These are phyloP conservation scores for Neelides folsomi DNA, from an alignment of 2,888 invertebrate species.

Conservation along the genomic window DNA sequence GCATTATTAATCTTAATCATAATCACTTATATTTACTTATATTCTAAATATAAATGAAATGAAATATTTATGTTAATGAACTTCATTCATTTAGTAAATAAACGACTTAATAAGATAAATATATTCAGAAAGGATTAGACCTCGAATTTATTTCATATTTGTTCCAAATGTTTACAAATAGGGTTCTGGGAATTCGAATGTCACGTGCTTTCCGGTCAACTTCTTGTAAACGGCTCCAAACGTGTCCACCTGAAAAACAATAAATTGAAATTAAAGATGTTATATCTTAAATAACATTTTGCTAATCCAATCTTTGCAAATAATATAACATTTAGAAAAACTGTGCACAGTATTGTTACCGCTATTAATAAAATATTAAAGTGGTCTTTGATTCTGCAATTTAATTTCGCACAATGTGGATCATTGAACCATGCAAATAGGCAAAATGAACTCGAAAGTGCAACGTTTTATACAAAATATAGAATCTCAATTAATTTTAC, in stretches of 20 bases:
- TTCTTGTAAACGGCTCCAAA: slow-evolving; percentile 98
- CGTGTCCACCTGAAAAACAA: slow-evolving; percentile 74
- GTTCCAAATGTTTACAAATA: slow-evolving; percentile 60
- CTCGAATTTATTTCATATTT: slow-evolving; percentile 35
- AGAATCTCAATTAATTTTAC: neutral
- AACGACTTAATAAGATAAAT: too few relatives aligned
- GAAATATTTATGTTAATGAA: too few relatives aligned
- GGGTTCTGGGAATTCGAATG: slow-evolving; percentile 98
- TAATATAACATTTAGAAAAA: neutral
- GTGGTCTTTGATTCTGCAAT: slow-evolving; percentile 14
- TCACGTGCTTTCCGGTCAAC: slow-evolving; percentile 95
- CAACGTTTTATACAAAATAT: slow-evolving; percentile 2
- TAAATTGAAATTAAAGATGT: slow-evolving; percentile 15
- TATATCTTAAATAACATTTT: neutral
- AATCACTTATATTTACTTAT: too few relatives aligned
- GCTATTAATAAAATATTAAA: slow-evolving; percentile 11
- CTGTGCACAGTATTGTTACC: slow-evolving; percentile 19
- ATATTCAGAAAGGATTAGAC: slow-evolving; percentile 1
- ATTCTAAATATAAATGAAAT: too few relatives aligned
- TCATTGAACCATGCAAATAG: slow-evolving; percentile 15
- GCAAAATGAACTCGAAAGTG: slow-evolving; percentile 25
- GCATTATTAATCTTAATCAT: too few relatives aligned
- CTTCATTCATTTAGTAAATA: neutral
- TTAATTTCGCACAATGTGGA: slow-evolving; percentile 25
- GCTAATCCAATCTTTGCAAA: neutral